Base-by-base conservation (phyloP, 2,888 invertebrate genomes). In the Drosophila prolongata region DNA sequence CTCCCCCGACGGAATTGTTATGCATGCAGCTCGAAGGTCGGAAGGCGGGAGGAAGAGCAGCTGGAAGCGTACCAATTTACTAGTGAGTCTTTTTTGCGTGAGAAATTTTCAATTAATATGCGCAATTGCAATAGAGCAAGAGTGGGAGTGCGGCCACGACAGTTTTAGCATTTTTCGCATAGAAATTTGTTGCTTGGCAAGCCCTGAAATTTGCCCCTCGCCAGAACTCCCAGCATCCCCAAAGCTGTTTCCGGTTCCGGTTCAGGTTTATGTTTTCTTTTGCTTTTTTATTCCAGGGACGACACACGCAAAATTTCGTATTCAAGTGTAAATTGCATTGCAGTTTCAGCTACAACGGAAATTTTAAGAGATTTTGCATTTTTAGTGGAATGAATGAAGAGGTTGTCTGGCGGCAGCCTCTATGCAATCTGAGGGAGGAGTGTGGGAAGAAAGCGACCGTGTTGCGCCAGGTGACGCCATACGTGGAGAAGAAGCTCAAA, bases 61-160 rank as follows among this genome's bases (percentile, higher is more conserved):
- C 13, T 64, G 40, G 13, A 46, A 43, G 44, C 52, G 55, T 10
- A 49, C 46, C 40, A 47, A 40, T 58, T 55, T 60, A 53, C 27
- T 44, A 19, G 27, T 24, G 27, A 27, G 27, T 56, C 14, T 34
- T 62, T 83, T 79, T 84, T 84, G 77, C 79, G 88, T 75, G 82
- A 75, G 83, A 86, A 85, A 86, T 86, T 87, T 86, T 86, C 86
- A 86, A 86, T 86, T 86, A 86, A 86, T 88, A 86, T 86, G 89
- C 82, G 87, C 76, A 89, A 81, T 87, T 79, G 82, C 75, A 74
- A 85, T 76, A 54, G 64, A 64, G 64, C 37, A 44, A n/a, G n/a
- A n/a, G 16, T 1, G 30, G 16, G 19, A 27, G 27, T 60, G 60
- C 16, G 16, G 37, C 43, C 71, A 75, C 50, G 55, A 72, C 64